Percentiles rank a stretch among this genome's conserved stretches.
phyloP scores from a whole-genome alignment of 2,888 invertebrate genomes.

The Homarus gammarus region DNA sequence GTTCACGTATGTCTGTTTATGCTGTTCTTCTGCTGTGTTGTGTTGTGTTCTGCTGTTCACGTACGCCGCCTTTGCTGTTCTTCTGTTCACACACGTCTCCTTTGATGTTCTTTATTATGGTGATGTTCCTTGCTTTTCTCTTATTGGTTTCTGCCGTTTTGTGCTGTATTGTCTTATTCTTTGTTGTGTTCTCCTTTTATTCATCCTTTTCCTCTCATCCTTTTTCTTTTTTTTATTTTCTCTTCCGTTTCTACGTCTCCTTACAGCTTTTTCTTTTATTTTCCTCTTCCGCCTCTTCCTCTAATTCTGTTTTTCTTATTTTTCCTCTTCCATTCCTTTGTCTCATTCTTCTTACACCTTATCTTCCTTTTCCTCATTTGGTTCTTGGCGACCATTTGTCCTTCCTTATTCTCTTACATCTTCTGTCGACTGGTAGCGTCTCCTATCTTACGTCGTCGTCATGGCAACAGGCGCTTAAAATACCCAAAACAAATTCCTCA shows the following conservation, averaged over 20 bases:
- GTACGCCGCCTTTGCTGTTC: not conserved
- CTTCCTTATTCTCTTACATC: no score
- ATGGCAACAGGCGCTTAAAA: no score
- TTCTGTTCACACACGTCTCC: no score
- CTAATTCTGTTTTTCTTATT: not conserved
- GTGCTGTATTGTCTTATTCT: not conserved
- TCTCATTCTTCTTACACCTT: not conserved
- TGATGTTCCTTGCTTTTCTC: not conserved
- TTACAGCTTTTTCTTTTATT: not conserved
- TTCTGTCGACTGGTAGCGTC: no score
- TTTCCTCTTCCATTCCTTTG: not conserved
- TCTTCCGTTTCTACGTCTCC: not conserved
- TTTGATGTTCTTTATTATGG: not conserved
- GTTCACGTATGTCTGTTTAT: constrained; percentile 22
- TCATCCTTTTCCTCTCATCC: not conserved
- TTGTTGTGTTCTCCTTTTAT: not conserved
- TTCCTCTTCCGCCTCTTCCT: not conserved
- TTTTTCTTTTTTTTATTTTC: not conserved
- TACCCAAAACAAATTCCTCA: no score
- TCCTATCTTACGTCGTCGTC: no score
- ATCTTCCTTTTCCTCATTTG: not conserved
- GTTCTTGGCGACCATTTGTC: no score
- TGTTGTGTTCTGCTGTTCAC: no score
- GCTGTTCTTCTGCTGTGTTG: not conserved
- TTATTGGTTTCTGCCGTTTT: no score